A percentile compares a stretch with the other conserved stretches of the same genome.
Conservation (phyloP, 2,797 vertebrate genomes). For the Mus minutoides region DNA sequence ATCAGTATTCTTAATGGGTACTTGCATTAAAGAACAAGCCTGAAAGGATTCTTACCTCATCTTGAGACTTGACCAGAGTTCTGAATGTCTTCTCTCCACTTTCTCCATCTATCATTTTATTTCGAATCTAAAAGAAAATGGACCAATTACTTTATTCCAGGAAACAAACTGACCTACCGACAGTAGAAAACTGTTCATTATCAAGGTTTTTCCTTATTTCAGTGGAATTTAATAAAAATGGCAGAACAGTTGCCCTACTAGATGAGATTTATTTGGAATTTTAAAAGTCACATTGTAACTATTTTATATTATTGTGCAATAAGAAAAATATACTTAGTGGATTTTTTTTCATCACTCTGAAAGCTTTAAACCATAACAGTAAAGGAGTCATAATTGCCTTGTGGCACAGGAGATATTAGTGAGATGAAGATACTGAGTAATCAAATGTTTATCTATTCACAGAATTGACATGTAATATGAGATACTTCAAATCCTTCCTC, state of each 20-base stretch:
- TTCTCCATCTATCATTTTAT: conserved; percentile 97
- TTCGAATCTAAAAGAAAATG: conserved; percentile 91
- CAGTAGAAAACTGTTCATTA: neutral
- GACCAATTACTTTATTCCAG: conserved; percentile 12
- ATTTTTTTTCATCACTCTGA: neutral
- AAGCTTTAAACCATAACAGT: neutral
- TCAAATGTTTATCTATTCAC: neutral
- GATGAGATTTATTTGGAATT: neutral
- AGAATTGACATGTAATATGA: neutral
- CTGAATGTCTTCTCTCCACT: conserved; percentile 94
- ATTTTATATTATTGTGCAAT: neutral
- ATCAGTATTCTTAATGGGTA: neutral
- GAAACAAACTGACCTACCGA: neutral
- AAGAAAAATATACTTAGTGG: neutral
- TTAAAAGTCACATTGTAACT: neutral
- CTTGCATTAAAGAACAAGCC: neutral
- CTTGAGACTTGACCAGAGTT: conserved; percentile 97
- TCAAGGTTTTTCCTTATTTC: neutral
- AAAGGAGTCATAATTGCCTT: neutral
- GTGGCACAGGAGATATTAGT: neutral
- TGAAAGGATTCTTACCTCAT: conserved; percentile 92
- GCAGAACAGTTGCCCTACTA: neutral
- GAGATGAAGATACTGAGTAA: neutral
- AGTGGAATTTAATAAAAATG: neutral
- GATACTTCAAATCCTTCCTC: neutral